Percentiles rank a stretch among this genome's conserved stretches.
These are phyloP conservation scores for Drosophila nannoptera DNA, from an alignment of 1,140 invertebrate genomes.

Conservation along the genomic window DNA sequence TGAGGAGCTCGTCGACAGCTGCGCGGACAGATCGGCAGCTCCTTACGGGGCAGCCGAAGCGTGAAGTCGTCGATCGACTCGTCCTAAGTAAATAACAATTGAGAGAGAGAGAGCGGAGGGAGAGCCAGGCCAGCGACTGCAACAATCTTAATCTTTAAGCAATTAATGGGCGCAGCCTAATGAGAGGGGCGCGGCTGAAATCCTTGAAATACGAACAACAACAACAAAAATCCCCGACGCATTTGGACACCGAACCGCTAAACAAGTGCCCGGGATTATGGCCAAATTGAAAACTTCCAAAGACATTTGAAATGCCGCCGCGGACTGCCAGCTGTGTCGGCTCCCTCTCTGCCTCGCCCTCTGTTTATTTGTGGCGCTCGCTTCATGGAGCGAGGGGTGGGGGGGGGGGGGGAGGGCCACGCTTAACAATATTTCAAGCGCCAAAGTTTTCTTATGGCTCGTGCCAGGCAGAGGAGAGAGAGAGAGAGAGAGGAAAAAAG, in stretches of 20 bases:
- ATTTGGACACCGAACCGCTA: slow-evolving; percentile 27
- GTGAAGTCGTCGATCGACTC: slow-evolving; percentile 62
- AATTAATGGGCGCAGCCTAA: slow-evolving; percentile 59
- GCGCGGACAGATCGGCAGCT: slow-evolving; percentile 36
- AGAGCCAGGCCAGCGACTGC: slow-evolving; percentile 4
- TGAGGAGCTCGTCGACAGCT: slow-evolving; percentile 63
- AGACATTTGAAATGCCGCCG: slow-evolving; percentile 52
- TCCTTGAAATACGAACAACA: slow-evolving; percentile 48
- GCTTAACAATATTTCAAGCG: slow-evolving; percentile 73
- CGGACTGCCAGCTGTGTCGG: slow-evolving; percentile 54
- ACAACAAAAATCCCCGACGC: slow-evolving; percentile 20
- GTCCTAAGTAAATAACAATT: slow-evolving; percentile 68
- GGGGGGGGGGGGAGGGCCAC: slow-evolving; percentile 12
- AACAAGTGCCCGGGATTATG: slow-evolving; percentile 51
- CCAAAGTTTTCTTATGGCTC: slow-evolving; percentile 61
- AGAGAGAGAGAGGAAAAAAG: too few species aligned
- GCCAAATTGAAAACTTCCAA: slow-evolving; percentile 58
- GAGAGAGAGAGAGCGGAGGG: slow-evolving; percentile 18
- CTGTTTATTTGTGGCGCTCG: slow-evolving; percentile 55
- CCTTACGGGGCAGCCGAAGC: slow-evolving; percentile 48
- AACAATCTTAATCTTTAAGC: slow-evolving; percentile 71
- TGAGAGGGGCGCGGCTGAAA: slow-evolving; percentile 60
- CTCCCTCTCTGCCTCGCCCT: slow-evolving; percentile 13
- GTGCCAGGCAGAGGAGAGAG: slow-evolving; percentile 30
- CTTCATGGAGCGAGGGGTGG: background rate